These are phyloP conservation scores for Zelleria hepariella DNA, from an alignment of 2,888 invertebrate species.

Conservation along the genomic window DNA sequence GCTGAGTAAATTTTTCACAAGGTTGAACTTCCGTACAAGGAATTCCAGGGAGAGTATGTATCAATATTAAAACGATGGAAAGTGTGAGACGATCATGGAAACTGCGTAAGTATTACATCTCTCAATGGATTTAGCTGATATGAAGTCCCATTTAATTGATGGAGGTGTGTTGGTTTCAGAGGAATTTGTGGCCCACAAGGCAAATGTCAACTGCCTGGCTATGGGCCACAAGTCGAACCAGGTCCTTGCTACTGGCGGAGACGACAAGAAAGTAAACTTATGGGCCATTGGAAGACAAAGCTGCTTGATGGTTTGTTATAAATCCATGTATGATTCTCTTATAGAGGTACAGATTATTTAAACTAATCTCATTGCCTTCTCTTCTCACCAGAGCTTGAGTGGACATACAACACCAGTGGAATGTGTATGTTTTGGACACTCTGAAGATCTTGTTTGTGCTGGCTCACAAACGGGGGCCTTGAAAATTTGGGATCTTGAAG, in stretches of 20 bases:
- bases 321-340: slow-evolving; percentile 3
- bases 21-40: slow-evolving; percentile 22
- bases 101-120: slow-evolving; percentile 79
- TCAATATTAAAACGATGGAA: slow-evolving; percentile 43
- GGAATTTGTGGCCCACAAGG: slow-evolving; percentile 89
- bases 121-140: neutral
- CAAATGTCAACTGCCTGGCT: slow-evolving; percentile 90
- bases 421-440: slow-evolving; percentile 94
- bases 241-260: slow-evolving; percentile 94
- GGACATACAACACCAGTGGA: slow-evolving; percentile 96
- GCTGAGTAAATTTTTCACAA: slow-evolving; percentile 9
- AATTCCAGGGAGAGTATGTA: slow-evolving; percentile 23
- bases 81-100: slow-evolving; percentile 83
- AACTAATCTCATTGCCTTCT: too few relatives aligned
- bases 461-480: slow-evolving; percentile 94
- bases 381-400: slow-evolving; percentile 80
- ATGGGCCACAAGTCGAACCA: slow-evolving; percentile 92
- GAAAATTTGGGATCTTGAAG: slow-evolving; percentile 97
- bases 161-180: slow-evolving; percentile 66
- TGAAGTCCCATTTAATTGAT: neutral
- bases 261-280: slow-evolving; percentile 96
- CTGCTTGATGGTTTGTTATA: slow-evolving; percentile 86
- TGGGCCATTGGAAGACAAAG: slow-evolving; percentile 97
- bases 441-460: slow-evolving; percentile 95
- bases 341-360: neutral